A percentile compares a stretch with the other conserved stretches of the same genome.
Evolutionary conservation across 2,797 vertebrate species (phyloP).

Genomic region (Malacoraja senta): DNA sequence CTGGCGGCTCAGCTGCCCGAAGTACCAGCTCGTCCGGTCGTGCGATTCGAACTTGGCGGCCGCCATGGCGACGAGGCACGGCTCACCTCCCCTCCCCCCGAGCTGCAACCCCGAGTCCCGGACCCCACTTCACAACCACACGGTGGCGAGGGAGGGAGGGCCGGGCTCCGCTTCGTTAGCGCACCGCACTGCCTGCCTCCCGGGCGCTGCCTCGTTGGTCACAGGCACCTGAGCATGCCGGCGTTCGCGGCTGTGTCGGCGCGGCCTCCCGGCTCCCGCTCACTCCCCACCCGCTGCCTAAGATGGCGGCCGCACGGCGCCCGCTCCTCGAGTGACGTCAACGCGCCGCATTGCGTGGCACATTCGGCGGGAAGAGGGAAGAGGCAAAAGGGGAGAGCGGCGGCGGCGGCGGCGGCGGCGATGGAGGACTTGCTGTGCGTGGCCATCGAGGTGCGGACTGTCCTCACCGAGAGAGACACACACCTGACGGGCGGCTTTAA

Average conservation of each 20-base stretch:
- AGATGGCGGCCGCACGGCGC: constrained; percentile 13
- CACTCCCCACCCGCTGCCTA: background rate
- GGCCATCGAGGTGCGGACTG: no score
- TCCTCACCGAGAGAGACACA: no score
- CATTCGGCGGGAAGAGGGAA: no score
- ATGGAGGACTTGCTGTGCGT: no score
- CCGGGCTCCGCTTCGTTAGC: background rate
- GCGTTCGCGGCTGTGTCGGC: background rate
- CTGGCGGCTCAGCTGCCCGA: constrained; percentile 82
- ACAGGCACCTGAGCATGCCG: background rate
- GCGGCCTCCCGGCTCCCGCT: background rate
- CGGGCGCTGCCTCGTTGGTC: background rate
- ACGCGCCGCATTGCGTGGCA: no score
- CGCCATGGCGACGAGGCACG: constrained; percentile 62
- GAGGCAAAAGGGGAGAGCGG: no score
- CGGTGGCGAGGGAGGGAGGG: background rate
- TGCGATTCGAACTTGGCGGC: constrained; percentile 86
- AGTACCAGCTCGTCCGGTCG: constrained; percentile 91
- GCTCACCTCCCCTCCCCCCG: background rate
- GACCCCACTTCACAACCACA: background rate
- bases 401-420: no score
- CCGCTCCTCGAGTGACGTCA: background rate
- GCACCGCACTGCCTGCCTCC: background rate
- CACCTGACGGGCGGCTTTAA: no score
- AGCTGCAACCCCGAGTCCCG: background rate